These are phyloP conservation scores for Notocelia uddmanniana DNA, from an alignment of 2,888 invertebrate genomes.

Conservation along the genomic window DNA sequence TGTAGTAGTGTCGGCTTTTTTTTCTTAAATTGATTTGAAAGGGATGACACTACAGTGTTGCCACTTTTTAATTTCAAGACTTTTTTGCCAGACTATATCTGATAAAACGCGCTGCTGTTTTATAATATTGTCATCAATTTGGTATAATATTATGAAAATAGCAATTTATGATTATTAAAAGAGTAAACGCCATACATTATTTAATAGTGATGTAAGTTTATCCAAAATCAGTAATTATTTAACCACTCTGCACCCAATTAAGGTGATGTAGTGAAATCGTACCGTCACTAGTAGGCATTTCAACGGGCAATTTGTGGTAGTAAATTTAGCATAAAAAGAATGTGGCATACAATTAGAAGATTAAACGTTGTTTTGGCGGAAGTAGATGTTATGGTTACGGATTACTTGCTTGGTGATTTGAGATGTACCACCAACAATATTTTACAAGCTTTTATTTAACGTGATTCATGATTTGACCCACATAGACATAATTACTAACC, in stretches of 20 bases:
- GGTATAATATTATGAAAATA: neutral
- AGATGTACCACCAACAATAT: neutral
- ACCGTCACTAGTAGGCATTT: constrained; percentile 10
- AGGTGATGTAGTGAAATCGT: constrained; percentile 8
- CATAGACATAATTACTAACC: no score
- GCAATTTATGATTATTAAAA: neutral
- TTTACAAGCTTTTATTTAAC: no score
- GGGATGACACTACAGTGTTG: no score
- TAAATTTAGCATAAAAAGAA: constrained; percentile 41
- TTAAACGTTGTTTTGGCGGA: constrained; percentile 11
- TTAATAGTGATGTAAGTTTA: constrained; percentile 16
- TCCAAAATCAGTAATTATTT: constrained; percentile 27
- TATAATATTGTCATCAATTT: no score
- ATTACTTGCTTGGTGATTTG: neutral
- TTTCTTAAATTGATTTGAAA: no score
- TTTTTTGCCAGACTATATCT: no score
- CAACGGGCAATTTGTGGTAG: constrained; percentile 19
- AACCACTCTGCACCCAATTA: constrained; percentile 30
- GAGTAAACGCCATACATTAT: neutral
- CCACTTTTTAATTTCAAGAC: no score
- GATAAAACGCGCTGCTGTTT: no score
- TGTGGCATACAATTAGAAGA: constrained; percentile 15
- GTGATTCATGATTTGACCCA: no score
- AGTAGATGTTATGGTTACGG: constrained; percentile 1
- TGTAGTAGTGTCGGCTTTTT: no score